A percentile compares a stretch with the other conserved stretches of the same genome.
Evolutionary conservation across 1,140 invertebrate genomes (phyloP).

Genomic region (Leucophenga varia): DNA sequence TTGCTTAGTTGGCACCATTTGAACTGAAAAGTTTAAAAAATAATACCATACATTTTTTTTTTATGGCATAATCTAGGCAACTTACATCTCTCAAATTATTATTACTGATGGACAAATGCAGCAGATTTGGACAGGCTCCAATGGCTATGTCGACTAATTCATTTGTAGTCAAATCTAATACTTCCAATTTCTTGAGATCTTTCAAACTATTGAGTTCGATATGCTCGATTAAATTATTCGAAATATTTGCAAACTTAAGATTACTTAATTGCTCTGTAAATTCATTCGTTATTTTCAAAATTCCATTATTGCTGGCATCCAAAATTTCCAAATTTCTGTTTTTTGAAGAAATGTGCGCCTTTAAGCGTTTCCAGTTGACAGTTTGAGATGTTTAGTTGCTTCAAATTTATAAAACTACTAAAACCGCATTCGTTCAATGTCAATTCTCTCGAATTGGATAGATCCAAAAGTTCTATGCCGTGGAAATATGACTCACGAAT

Average conservation of each 20-base stretch:
- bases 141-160: slow-evolving; percentile 32
- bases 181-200: slow-evolving; percentile 14
- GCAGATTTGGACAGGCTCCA: slow-evolving; percentile 22
- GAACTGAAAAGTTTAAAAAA: slow-evolving; percentile 23
- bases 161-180: slow-evolving; percentile 36
- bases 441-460: slow-evolving; percentile 26
- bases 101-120: slow-evolving; percentile 31
- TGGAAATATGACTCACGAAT: slow-evolving; percentile 11
- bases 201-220: slow-evolving; percentile 28
- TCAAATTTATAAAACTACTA: slow-evolving; percentile 17
- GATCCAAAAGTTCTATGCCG: slow-evolving; percentile 16
- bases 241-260: slow-evolving; percentile 40
- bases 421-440: slow-evolving; percentile 23
- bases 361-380: slow-evolving; percentile 24
- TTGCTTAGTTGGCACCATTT: slow-evolving; percentile 23
- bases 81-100: slow-evolving; percentile 39
- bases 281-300: slow-evolving; percentile 14
- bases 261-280: slow-evolving; percentile 19
- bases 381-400: slow-evolving; percentile 31
- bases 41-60: neutral
- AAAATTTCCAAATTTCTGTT: slow-evolving; percentile 19
- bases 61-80: neutral
- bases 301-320: slow-evolving; percentile 37
- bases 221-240: slow-evolving; percentile 31
- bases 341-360: slow-evolving; percentile 20